phyloP scores from a whole-genome alignment of 2,797 vertebrate species.

The Monodelphis domestica region DNA sequence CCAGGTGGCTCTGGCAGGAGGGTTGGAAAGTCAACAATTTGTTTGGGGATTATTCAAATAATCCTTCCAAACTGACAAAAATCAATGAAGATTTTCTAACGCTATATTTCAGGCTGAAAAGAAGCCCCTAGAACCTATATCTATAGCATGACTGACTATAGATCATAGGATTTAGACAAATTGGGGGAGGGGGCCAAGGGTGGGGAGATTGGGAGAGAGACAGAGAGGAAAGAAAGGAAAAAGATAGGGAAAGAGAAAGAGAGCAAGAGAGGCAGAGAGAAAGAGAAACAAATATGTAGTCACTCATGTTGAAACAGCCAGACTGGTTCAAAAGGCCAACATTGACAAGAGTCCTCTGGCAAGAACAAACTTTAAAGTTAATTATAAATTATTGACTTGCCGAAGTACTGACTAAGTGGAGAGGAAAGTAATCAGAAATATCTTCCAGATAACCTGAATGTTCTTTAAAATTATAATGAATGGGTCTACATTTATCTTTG shows the following conservation, averaged over 20 bases:
- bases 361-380: background rate
- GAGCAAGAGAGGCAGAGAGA: background rate
- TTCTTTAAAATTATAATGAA: background rate
- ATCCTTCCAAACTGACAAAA: background rate
- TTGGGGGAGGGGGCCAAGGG: too few relatives aligned
- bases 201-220: too few relatives aligned
- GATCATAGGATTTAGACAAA: too few relatives aligned
- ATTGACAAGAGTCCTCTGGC: background rate
- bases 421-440: background rate
- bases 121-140: background rate
- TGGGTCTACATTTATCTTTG: background rate
- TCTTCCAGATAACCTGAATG: background rate
- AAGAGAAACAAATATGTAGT: background rate
- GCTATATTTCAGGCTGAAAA: background rate
- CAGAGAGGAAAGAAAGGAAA: background rate
- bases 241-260: background rate
- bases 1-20: conserved; percentile 12
- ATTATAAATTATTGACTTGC: too few relatives aligned
- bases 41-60: background rate
- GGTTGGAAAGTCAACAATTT: background rate
- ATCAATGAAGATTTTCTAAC: background rate
- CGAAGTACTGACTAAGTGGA: background rate
- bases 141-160: background rate
- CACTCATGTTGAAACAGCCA: background rate
- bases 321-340: background rate